Percentiles rank a stretch among this genome's conserved stretches.
Conservation (phyloP, 1,140 invertebrate species). For the Oreohelix idahoensis region DNA sequence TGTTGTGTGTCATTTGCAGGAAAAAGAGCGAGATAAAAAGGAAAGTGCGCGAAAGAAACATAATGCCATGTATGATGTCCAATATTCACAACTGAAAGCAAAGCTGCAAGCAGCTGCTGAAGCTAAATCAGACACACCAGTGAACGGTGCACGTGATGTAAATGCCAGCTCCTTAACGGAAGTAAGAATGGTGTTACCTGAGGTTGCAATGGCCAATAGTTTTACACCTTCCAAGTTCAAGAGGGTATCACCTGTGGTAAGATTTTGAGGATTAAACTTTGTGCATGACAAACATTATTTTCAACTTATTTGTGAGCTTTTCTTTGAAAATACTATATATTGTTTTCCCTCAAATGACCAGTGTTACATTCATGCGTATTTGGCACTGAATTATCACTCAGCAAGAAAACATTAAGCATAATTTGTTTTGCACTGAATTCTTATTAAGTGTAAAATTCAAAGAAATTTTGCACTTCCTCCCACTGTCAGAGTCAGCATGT, state of each 20-base stretch:
- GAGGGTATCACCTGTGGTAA: not conserved
- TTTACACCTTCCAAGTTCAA: not conserved
- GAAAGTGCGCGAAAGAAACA: slow-evolving; percentile 6
- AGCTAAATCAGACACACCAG: not conserved
- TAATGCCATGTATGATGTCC: slow-evolving; percentile 19
- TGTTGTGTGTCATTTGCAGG: slow-evolving; percentile 4
- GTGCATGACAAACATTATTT: no score
- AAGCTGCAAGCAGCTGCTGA: not conserved
- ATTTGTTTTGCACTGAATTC: no score
- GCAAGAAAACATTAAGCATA: no score
- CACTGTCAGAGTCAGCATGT: no score
- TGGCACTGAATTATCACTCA: no score
- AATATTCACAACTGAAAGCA: not conserved
- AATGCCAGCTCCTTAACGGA: not conserved
- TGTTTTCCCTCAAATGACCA: no score
- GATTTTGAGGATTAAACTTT: not conserved
- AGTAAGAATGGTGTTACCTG: not conserved
- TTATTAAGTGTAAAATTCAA: no score
- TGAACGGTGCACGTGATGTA: not conserved
- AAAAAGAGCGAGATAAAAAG: slow-evolving; percentile 29
- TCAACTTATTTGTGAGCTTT: no score
- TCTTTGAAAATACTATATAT: no score
- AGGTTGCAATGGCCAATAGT: not conserved
- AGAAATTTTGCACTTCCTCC: no score
- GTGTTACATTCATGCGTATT: no score